Evolutionary conservation across 64 coral and sea anemone genomes (phyloP).

Genomic region (Pachyseris speciosa): DNA sequence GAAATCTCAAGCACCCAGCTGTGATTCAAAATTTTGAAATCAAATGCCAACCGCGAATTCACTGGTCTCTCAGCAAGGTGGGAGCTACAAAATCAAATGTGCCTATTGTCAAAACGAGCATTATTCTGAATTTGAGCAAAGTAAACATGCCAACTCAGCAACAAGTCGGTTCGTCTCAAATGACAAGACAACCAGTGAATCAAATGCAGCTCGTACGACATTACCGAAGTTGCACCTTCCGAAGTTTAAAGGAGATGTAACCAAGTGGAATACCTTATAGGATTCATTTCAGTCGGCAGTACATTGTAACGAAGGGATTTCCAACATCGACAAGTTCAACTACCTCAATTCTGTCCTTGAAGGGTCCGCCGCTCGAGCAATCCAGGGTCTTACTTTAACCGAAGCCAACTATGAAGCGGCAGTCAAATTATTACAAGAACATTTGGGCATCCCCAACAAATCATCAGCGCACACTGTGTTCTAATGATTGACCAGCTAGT

Average conservation of each 20-base stretch:
- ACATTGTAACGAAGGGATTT: background rate
- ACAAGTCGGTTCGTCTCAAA: too few species aligned
- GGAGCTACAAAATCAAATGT: background rate
- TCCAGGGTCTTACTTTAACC: slow-evolving; percentile 3
- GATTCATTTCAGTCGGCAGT: background rate
- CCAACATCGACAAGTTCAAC: too few species aligned
- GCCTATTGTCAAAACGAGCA: background rate
- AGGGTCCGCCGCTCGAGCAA: background rate
- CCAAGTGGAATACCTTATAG: too few species aligned
- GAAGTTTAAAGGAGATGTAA: too few species aligned
- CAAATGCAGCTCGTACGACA: background rate
- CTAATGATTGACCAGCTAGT: slow-evolving; percentile 4
- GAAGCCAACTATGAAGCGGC: slow-evolving; percentile 32
- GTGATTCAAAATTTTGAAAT: background rate
- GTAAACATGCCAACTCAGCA: background rate
- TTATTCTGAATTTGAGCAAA: slow-evolving; percentile 17
- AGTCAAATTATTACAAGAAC: slow-evolving; percentile 11
- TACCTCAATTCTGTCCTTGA: too few species aligned
- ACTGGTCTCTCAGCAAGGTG: background rate
- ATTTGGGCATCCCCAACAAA: slow-evolving; percentile 32
- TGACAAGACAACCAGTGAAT: too few species aligned
- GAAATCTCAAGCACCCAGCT: background rate
- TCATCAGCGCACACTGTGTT: slow-evolving; percentile 10
- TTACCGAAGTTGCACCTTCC: background rate
- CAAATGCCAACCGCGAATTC: background rate